phyloP scores from a whole-genome alignment of 2,113 vertebrate species.

The Oryctolagus cuniculus region mOryCun1.1 NC_091432.1:76429501-76430000 shows the following conservation, averaged over 20 bases:
- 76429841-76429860: background rate
- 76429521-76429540: too few relatives aligned
- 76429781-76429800: background rate
- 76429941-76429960: background rate
- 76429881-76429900: constrained; percentile 32
- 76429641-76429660: too few relatives aligned
- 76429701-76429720: too few relatives aligned
- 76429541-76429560: too few relatives aligned
- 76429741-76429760: background rate
- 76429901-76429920: constrained; percentile 22
- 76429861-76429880: constrained; percentile 17
- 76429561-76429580: too few relatives aligned
- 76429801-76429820: constrained; percentile 9
- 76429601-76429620: background rate
- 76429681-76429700: too few relatives aligned
- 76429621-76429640: background rate
- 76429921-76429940: constrained; percentile 40
- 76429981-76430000: background rate
- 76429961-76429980: background rate
- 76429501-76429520: too few relatives aligned
- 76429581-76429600: too few relatives aligned
- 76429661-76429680: too few relatives aligned
- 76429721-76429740: too few relatives aligned
- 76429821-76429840: background rate
- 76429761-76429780: background rate